Evolutionary conservation across 2,888 invertebrate genomes (phyloP), one percentile per base, ranked within the genome.

Genomic region (Epistrophe eligans): DNA sequence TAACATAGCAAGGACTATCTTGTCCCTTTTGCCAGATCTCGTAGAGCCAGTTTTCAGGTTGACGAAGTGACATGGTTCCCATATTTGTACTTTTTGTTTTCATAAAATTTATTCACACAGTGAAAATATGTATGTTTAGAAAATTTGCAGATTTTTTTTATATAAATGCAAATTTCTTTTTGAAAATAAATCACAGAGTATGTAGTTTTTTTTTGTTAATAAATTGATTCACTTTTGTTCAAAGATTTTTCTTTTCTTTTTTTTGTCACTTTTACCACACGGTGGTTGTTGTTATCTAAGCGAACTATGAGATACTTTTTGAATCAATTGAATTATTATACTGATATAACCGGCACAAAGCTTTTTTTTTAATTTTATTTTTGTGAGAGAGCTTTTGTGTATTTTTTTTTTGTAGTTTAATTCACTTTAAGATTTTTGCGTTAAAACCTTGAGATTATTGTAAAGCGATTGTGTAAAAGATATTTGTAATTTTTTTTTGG

Each of bases 11-110:
- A 91, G 95, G 94, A 89, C 95, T 94, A 89, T 94, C 94, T 89
- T 95, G 94, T 90, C 95, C 95, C 92, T 94, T 94, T 91, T 95
- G 95, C 92, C 94, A 94, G 92, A 95, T 94, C 92, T 95, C 95
- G 92, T 95, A 95, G 84, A 95, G 94, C 93, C 95, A 95, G 91
- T 94, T 94, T 93, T 93, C 92, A 57, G 93, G 93, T 90, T 93
- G 93, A 88, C 92, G 91, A 73, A 92, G 89, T 57, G 93, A 91
- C 92, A 92, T 91, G 80, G 92, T 93, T 89, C 93, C 91, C 93
- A 92, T 92, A 91, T 93, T 92, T 89, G 87, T 88, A 79, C 84
- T 89, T 88, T 88, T 83, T 73, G 77, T 83, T 87, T 88, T 74
- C 73, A 71, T 73, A 73, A 66, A 77, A 60, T 60, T 83, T 79